Base-by-base conservation (phyloP, 2,113 vertebrate genomes). In the Lasiurus borealis region DNA sequence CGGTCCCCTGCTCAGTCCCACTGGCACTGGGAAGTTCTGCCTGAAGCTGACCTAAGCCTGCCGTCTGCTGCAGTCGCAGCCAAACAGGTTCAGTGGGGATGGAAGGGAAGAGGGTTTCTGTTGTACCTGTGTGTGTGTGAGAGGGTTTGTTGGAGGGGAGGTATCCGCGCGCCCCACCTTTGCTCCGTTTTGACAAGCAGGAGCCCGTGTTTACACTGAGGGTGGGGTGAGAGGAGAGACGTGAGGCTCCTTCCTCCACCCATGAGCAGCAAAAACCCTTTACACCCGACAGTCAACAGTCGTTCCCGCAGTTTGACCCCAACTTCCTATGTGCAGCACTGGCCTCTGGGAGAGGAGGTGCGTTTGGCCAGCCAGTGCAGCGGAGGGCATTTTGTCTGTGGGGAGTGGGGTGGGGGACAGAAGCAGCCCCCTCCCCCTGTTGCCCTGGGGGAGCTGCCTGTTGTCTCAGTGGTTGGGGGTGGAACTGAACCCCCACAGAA, bases 191-290 rank as follows among this genome's bases (percentile, higher is more conserved):
- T 88, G 92, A 95, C 85, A 95, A 94, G 95, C 88, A 95, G 85
- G 90, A 97, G 64, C 82, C 31, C 31, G 4, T 97, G 95, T 97
- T 97, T 96, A 97, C 91, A 95, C 73, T 96, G 92, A 95, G 96
- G 97, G 97, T 94, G 96, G 96, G 86, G 96, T 92, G 88, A 92
- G 68, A 92, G 27, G 50, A 88, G 89, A 91, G 83, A 57, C 5
- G 23, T 75, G 40, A 88, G 57, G 57, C 73, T 95, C 62, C 68
- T 85, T 90, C 69, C 95, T 96, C 96, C 95, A 96, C 97, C 97
- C 96, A 92, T 27, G 36, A 80, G 87, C 76, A 87, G 78, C 21
- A 75, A 19, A 64, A 62, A 14, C 7, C 71, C 85, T 93, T 89
- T 27, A 34, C 46, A 83, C 19, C 68, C 59, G 92, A 62, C 96